These are phyloP conservation scores for Nothura maculosa DNA, from an alignment of 2,797 vertebrate genomes.

Conservation along the genomic window DNA sequence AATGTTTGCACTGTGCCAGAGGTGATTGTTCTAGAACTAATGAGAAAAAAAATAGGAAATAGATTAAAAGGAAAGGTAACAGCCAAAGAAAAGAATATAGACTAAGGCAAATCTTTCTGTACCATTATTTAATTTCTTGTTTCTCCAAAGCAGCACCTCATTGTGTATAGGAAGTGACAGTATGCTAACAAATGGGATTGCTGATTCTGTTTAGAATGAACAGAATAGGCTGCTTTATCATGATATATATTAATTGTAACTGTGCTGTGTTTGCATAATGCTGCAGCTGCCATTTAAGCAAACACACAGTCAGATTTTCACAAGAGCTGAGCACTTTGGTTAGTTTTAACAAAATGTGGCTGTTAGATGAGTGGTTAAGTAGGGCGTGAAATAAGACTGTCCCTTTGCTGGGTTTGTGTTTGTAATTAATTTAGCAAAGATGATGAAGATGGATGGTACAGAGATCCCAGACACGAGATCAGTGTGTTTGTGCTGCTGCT, in stretches of 20 bases:
- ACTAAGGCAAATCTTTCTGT: background rate
- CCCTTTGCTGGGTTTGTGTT: background rate
- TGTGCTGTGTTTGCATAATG: background rate
- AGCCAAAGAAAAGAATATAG: background rate
- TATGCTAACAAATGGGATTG: background rate
- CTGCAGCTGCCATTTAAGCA: background rate
- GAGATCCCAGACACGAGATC: background rate
- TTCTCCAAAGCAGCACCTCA: background rate
- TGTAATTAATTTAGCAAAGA: background rate
- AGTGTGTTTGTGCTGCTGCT: fast-evolving
- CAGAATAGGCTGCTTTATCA: background rate
- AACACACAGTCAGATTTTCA: background rate
- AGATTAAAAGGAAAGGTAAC: background rate
- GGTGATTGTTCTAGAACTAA: constrained; percentile 5
- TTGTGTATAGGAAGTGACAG: background rate
- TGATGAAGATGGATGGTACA: background rate
- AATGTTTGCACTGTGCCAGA: background rate
- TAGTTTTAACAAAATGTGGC: background rate
- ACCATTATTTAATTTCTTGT: background rate
- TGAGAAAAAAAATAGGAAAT: background rate
- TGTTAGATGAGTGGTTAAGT: background rate
- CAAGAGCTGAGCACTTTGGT: background rate
- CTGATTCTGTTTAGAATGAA: background rate
- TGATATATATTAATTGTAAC: background rate
- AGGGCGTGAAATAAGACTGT: constrained; percentile 11